Conservation (phyloP, 1,140 invertebrate genomes). For the Drosophila athabasca region DNA sequence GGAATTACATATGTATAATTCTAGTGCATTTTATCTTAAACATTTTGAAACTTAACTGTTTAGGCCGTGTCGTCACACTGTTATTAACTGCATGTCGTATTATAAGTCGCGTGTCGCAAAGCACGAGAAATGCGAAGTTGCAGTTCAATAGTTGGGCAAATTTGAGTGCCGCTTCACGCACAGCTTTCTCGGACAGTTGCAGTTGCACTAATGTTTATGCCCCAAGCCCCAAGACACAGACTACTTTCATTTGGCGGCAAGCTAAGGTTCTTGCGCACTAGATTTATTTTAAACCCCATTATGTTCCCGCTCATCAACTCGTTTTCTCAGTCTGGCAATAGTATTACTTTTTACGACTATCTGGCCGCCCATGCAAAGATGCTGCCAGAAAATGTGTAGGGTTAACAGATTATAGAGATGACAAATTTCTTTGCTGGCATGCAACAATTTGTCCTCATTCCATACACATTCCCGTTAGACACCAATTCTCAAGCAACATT, state of each 20-base stretch:
- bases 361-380: no score
- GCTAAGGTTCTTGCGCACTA: conserved; percentile 55
- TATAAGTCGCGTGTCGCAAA: conserved; percentile 15
- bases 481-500: no score
- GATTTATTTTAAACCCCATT: conserved; percentile 6
- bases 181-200: conserved; percentile 56
- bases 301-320: no score
- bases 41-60: conserved; percentile 59
- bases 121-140: conserved; percentile 36
- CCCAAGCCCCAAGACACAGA: conserved; percentile 27
- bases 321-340: no score
- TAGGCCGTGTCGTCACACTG: conserved; percentile 26
- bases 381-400: no score
- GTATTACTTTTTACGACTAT: no score
- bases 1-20: background rate
- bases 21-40: background rate
- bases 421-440: no score
- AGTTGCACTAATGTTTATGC: conserved; percentile 71
- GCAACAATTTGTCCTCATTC: no score
- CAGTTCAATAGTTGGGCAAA: conserved; percentile 9
- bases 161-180: conserved; percentile 5
- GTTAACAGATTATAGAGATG: no score
- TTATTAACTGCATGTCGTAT: conserved; percentile 32
- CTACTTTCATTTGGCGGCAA: conserved; percentile 63
- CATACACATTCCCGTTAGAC: no score